phyloP scores from a whole-genome alignment of 2,797 vertebrate species.

The Crenichthys baileyi region DNA sequence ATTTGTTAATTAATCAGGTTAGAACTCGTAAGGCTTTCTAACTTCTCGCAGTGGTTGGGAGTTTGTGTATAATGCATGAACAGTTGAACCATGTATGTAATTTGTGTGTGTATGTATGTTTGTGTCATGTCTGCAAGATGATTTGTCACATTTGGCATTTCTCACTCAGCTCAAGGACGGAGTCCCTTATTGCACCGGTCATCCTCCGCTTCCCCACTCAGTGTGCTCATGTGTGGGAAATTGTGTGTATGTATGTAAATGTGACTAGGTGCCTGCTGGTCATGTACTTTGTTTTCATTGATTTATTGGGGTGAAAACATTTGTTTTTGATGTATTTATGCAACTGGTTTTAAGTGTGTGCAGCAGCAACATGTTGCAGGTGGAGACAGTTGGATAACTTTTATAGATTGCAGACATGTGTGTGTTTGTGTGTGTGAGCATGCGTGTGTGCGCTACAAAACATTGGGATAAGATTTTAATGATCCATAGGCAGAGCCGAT shows the following conservation, averaged over 20 bases:
- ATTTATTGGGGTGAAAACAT: not conserved
- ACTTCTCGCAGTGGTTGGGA: not conserved
- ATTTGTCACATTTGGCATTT: slow-evolving; percentile 66
- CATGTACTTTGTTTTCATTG: not conserved
- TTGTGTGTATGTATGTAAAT: slow-evolving; percentile 1
- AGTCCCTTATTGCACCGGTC: slow-evolving; percentile 66
- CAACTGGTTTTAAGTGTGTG: not conserved
- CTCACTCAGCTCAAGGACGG: slow-evolving; percentile 76
- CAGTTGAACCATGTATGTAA: not conserved
- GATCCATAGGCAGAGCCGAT: not conserved
- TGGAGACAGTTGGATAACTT: not conserved
- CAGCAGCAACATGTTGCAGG: not conserved
- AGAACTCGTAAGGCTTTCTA: slow-evolving; percentile 7
- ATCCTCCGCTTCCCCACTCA: slow-evolving; percentile 37
- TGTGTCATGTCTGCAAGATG: slow-evolving; percentile 28
- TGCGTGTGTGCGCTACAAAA: not conserved
- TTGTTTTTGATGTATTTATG: not conserved
- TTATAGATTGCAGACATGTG: not conserved
- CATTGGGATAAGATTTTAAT: not conserved
- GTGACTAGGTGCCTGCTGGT: not conserved
- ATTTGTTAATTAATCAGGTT: slow-evolving; percentile 46
- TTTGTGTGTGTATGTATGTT: slow-evolving; percentile 18
- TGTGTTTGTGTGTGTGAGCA: not conserved
- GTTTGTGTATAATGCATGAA: not conserved
- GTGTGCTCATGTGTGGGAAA: slow-evolving; percentile 5